These are phyloP conservation scores for Girardinus metallicus DNA, from an alignment of 2,797 vertebrate species.

Conservation along the genomic window DNA sequence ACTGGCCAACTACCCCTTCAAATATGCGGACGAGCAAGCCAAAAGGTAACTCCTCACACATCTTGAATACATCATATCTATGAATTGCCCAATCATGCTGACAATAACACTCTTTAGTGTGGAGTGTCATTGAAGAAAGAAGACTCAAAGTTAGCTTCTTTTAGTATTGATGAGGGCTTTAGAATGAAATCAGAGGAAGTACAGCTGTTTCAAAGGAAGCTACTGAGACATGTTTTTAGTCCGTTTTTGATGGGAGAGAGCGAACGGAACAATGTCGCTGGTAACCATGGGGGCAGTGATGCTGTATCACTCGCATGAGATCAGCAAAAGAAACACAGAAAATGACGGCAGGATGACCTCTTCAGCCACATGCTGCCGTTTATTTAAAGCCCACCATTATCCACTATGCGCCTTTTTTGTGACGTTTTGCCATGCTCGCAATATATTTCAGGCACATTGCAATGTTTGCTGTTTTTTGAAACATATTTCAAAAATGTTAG, in stretches of 20 bases:
- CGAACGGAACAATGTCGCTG: neutral
- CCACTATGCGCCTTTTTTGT: neutral
- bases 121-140: neutral
- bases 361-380: neutral
- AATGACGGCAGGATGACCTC: neutral
- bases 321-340: neutral
- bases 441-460: no score
- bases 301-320: neutral
- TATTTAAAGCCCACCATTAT: neutral
- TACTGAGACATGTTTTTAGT: neutral
- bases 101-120: neutral
- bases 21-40: constrained; percentile 97
- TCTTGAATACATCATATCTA: neutral
- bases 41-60: constrained; percentile 84
- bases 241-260: neutral
- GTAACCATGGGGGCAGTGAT: neutral
- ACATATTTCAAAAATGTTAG: neutral
- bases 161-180: no score
- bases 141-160: neutral
- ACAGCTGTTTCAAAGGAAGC: neutral
- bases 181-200: neutral
- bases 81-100: neutral
- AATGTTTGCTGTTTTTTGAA: neutral
- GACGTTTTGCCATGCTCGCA: neutral
- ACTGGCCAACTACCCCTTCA: constrained; percentile 97